Percentiles rank a stretch among this genome's conserved stretches.
Conservation (phyloP, 2,113 vertebrate genomes). For the Desmodus rotundus region DNA sequence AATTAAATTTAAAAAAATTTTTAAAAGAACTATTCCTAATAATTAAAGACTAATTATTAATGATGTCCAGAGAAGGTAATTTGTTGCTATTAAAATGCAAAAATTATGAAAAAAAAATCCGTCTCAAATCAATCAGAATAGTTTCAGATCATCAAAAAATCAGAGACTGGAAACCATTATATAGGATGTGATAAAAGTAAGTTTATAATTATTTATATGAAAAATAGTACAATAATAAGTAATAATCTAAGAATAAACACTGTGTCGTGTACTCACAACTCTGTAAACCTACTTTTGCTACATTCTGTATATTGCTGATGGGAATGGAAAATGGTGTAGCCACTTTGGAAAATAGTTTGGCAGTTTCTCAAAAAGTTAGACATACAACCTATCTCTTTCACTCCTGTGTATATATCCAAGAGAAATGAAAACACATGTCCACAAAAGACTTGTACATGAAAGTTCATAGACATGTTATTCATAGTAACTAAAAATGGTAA, state of each 20-base stretch:
- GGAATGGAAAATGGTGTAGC: neutral
- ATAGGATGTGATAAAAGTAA: neutral
- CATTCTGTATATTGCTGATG: neutral
- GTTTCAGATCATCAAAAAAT: neutral
- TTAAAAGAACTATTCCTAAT: neutral
- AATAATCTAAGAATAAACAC: no score
- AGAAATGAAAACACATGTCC: neutral
- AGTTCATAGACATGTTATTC: neutral
- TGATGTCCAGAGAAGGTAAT: neutral
- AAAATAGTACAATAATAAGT: no score
- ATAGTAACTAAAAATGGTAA: neutral
- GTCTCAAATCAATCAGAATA: neutral
- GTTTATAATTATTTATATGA: no score
- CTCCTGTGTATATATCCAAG: neutral
- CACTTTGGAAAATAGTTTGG: neutral
- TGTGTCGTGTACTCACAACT: no score
- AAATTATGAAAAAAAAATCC: neutral
- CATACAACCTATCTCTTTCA: neutral
- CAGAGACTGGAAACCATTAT: neutral
- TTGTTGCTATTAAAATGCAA: conserved; percentile 6
- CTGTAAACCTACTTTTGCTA: no score
- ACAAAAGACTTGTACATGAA: neutral
- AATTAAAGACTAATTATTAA: conserved; percentile 33
- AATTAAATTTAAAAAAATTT: no score
- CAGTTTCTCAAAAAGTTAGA: neutral